phyloP scores from a whole-genome alignment of 30 jellyfish, hydroid and myxozoan species.

The Haliclystus octoradiatus region DNA sequence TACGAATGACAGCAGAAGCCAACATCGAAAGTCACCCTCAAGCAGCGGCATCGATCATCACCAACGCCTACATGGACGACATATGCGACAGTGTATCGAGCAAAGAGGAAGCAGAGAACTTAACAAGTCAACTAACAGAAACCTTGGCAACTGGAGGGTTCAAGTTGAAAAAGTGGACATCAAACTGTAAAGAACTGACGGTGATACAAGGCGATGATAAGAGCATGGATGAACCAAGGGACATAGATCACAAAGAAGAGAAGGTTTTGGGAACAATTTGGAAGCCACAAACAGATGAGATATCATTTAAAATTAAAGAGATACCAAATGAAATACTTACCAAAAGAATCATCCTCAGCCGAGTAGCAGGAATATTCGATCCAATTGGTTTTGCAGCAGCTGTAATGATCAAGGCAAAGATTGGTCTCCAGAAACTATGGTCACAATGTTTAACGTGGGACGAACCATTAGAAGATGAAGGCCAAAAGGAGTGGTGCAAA shows the following conservation, averaged over 20 bases:
- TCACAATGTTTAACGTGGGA: conserved; percentile 23
- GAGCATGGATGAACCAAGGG: conserved; percentile 12
- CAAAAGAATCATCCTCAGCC: conserved; percentile 34
- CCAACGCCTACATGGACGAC: conserved; percentile 56
- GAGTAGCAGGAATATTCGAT: conserved; percentile 40
- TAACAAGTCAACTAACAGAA: conserved; percentile 13
- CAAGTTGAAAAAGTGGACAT: conserved; percentile 45
- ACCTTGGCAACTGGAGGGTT: conserved; percentile 45
- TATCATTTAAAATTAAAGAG: conserved; percentile 42
- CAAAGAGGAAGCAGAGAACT: conserved; percentile 39
- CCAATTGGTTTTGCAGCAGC: conserved; percentile 59
- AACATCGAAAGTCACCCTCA: conserved; percentile 12
- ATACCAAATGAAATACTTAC: conserved; percentile 28
- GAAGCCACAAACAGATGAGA: conserved; percentile 38
- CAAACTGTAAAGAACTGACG: conserved; percentile 20
- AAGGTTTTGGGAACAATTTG: conserved; percentile 29
- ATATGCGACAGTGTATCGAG: conserved; percentile 36
- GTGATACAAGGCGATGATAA: conserved; percentile 13
- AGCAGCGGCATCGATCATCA: conserved; percentile 28
- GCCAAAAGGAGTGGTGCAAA: conserved; percentile 6
- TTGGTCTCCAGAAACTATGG: conserved; percentile 41
- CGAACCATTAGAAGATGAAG: conserved; percentile 3
- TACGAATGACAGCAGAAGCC: conserved; percentile 43
- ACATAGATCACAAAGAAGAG: conserved; percentile 30
- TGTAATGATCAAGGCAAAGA: conserved; percentile 29